Base-by-base conservation (phyloP, 2,888 invertebrate genomes). In the Sarcophaga carnaria region DNA sequence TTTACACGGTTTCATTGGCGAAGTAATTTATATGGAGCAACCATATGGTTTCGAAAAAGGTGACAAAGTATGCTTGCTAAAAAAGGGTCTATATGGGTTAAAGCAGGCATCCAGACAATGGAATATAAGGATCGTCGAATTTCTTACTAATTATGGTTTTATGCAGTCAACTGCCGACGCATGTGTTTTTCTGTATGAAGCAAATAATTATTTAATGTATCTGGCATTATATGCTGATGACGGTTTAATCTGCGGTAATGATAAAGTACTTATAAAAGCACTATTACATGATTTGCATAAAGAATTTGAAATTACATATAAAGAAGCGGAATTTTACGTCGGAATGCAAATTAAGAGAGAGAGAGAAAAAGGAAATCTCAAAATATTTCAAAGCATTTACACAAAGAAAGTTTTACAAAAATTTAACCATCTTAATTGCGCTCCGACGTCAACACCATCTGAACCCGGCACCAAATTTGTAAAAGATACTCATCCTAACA, bases 61-160 rank as follows among this genome's bases (percentile, higher is more conserved):
- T 22, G 22, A 22, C 22, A 22, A 22, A 22, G 22, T 22, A 22
- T 22, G 22, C 22, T 22, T 22, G 22, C 22, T 22, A 22, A 22
- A 22, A 22, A 22, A 1, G 84, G n/a, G 86, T 22, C 12, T 89
- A 6, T 89, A 89, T 63, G 88, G 88, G 11, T 62, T 88, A 3
- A 89, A 88, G 66, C 86, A 87, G 59, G 84, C 84, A 12, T 86
- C 86, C 11, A 54, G 87, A 11, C 82, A 86, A 69, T 87, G 84
- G 75, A 87, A 88, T 60, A 85, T 22, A 22, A 22, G 22, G 22
- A 22, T 22, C 22, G 22, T 27, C 27, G 27, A 27, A 27, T 27
- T 4, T 27, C 22, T 80, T 17, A 49, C 74, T 17, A 14, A 81
- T 14, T 70, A 70, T 74, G 80, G 81, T 25, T 70, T 88, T 37